A percentile compares a stretch with the other conserved stretches of the same genome.
These are phyloP conservation scores for Anarrhichthys ocellatus DNA, from an alignment of 2,113 vertebrate genomes.

Conservation along the genomic window DNA sequence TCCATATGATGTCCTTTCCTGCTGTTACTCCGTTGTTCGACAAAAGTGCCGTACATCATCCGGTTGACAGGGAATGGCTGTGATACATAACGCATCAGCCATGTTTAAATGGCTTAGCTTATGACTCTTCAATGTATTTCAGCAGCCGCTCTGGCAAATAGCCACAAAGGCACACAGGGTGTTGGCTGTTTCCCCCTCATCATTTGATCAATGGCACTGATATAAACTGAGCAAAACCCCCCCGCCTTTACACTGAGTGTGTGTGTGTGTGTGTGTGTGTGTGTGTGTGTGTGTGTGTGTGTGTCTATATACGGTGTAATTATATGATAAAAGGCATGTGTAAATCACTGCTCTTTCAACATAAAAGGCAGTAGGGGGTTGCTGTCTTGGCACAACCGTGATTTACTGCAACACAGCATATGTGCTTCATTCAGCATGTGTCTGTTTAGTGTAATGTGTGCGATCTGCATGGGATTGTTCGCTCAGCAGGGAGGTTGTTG, in stretches of 20 bases:
- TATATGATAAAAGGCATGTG: slow-evolving; percentile 43
- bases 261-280: neutral
- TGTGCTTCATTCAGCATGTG: slow-evolving; percentile 44
- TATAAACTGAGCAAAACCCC: slow-evolving; percentile 19
- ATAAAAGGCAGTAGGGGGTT: slow-evolving; percentile 40
- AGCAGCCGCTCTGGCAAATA: slow-evolving; percentile 49
- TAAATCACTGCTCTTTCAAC: slow-evolving; percentile 47
- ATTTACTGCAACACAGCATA: slow-evolving; percentile 37
- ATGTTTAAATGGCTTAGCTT: slow-evolving; percentile 49
- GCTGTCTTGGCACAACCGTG: slow-evolving; percentile 22
- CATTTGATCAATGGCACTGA: slow-evolving; percentile 55
- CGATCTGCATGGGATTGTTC: slow-evolving; percentile 11
- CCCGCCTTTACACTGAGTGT: slow-evolving; percentile 8
- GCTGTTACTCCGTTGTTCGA: slow-evolving; percentile 55
- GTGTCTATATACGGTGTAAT: slow-evolving; percentile 24
- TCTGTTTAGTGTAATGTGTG: slow-evolving; percentile 35
- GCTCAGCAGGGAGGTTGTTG: slow-evolving; percentile 25
- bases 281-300: slow-evolving; percentile 4
- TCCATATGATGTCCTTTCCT: slow-evolving; percentile 34
- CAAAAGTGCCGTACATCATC: slow-evolving; percentile 57
- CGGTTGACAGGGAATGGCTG: slow-evolving; percentile 50
- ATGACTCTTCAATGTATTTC: slow-evolving; percentile 52
- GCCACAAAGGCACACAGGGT: slow-evolving; percentile 42
- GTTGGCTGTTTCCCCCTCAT: slow-evolving; percentile 17
- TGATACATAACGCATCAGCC: slow-evolving; percentile 45